These are phyloP conservation scores for Empis stercorea DNA, from an alignment of 2,888 invertebrate genomes.

Conservation along the genomic window DNA sequence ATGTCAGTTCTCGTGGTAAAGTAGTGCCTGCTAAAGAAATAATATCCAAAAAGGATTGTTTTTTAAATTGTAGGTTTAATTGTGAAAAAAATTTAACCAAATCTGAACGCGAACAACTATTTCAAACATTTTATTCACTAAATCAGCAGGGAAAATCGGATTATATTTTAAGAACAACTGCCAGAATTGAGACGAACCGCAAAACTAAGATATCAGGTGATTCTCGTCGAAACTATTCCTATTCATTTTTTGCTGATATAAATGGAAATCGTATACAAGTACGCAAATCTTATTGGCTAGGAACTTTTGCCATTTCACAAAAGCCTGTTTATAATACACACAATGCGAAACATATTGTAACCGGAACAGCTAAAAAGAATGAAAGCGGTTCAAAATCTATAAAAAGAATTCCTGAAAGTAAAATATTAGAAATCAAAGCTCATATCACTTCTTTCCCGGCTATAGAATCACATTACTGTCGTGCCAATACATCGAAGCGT, in stretches of 20 bases:
- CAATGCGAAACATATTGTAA: not conserved
- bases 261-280: conserved; percentile 3
- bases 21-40: not conserved
- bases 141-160: conserved; percentile 2
- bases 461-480: not conserved
- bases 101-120: not conserved
- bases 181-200: not conserved
- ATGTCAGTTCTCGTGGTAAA: not conserved
- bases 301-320: conserved; percentile 4
- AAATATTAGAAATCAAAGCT: not conserved
- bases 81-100: not conserved
- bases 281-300: conserved; percentile 5
- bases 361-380: not conserved
- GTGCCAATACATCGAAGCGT: not conserved
- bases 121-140: not conserved
- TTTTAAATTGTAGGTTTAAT: not conserved
- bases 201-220: not conserved
- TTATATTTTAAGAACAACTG: conserved; percentile 3
- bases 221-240: not conserved
- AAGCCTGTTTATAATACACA: conserved; percentile 4
- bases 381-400: not conserved
- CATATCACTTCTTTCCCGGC: not conserved
- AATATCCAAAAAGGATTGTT: not conserved
- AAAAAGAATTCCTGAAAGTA: not conserved
- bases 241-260: conserved; percentile 2